Base-by-base conservation (phyloP, 2,113 vertebrate genomes). In the Cairina moschata region DNA sequence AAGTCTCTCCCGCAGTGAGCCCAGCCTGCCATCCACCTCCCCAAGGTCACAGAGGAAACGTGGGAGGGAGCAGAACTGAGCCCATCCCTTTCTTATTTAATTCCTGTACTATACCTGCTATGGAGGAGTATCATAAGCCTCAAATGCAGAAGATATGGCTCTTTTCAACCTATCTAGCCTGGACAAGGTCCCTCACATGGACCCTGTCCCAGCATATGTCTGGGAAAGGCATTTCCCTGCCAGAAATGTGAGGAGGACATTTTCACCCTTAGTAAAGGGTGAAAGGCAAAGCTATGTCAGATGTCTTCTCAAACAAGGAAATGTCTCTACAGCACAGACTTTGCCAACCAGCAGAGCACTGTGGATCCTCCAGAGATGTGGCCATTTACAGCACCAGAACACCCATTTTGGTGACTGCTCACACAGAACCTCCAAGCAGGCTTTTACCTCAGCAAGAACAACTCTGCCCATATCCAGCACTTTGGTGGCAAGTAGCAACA, bases 1-100 rank as follows among this genome's bases (percentile, higher is more conserved):
- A 20, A 14, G 13, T 58, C 62, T 80, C 36, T 83, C 8, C 12
- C 50, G 29, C 0, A 0, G 17, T 28, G 21, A 88, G 36, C n/a
- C 26, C 46, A 88, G n/a, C 4, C 67, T 82, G 36, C 2, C 36
- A 84, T 36, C 20, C 74, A 38, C 63, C 6, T 83, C 13, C 36
- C 21, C 44, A 34, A 44, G 7, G 18, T 8, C 62, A 79, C 46
- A 75, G 62, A 14, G 31, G 34, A 71, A 54, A 65, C 3, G 3
- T 71, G 17, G 42, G n/a, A 74, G 13, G 7, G 17, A 87, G 15
- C 11, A 91, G 83, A 86, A 28, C 36, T 66, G 82, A 23, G 8
- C 31, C 55, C 0, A 0, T 13, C 11, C 29, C 32, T 79, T 54
- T 63, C 1, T 0, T 7, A 17, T 20, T 3, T 10, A 13, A 58